Percentiles rank a stretch among this genome's conserved stretches.
Conservation (phyloP, 2,113 vertebrate species). For the Empidonax traillii region DNA sequence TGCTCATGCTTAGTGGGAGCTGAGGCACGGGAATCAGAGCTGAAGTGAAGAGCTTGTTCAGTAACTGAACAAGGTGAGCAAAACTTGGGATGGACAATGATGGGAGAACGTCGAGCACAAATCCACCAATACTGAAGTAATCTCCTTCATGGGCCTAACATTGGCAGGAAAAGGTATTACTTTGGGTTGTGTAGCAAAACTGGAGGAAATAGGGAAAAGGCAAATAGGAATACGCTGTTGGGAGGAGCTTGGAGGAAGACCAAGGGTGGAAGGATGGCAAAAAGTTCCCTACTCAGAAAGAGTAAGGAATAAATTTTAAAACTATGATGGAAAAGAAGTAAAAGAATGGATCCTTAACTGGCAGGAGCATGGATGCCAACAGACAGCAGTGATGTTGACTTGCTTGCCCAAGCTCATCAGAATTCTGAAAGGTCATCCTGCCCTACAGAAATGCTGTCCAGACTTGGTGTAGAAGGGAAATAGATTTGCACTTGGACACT, state of each 20-base stretch:
- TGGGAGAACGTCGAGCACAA: background rate
- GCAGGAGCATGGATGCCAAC: background rate
- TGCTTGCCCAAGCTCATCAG: background rate
- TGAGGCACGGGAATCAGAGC: background rate
- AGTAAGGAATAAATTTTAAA: background rate
- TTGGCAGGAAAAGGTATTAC: background rate
- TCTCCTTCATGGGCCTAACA: fast-evolving
- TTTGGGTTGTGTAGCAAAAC: background rate
- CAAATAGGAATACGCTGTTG: background rate
- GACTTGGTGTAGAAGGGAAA: background rate
- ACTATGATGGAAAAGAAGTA: background rate
- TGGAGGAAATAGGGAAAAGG: background rate
- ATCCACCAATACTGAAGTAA: background rate
- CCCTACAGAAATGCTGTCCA: background rate
- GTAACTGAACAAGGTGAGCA: background rate
- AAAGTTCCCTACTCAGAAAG: background rate
- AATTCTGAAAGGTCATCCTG: background rate
- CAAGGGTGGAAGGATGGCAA: background rate
- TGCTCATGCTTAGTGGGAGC: fast-evolving
- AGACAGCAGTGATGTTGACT: background rate
- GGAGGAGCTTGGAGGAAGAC: background rate
- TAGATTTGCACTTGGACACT: background rate
- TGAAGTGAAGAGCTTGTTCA: background rate
- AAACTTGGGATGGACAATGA: background rate
- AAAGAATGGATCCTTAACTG: background rate